phyloP scores from a whole-genome alignment of 2,888 invertebrate species.

The Iphiclides podalirius region DNA sequence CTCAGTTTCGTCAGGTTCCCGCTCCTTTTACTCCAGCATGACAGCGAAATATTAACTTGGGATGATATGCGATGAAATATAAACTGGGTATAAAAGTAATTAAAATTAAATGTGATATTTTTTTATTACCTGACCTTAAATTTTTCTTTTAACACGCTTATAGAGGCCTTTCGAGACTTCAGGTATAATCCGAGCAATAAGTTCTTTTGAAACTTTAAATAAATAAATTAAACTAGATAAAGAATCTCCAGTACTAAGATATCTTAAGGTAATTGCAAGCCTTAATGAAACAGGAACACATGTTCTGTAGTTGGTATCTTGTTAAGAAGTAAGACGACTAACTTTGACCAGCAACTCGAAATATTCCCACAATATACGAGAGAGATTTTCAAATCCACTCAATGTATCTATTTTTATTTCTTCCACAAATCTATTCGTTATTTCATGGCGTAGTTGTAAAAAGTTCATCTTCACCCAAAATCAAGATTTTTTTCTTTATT shows the following conservation, averaged over 20 bases:
- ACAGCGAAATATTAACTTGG: conserved; percentile 24
- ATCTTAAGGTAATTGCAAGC: conserved; percentile 29
- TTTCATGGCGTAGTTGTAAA: conserved; percentile 23
- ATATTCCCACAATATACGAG: conserved; percentile 26
- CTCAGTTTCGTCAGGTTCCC: conserved; percentile 24
- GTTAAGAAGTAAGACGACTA: conserved; percentile 25
- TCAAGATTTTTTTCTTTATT: too few relatives aligned
- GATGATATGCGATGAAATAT: conserved; percentile 24
- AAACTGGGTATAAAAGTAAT: too few relatives aligned
- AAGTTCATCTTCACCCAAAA: too few relatives aligned
- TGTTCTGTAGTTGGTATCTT: conserved; percentile 27
- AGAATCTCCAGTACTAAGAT: conserved; percentile 27
- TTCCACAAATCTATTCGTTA: conserved; percentile 29
- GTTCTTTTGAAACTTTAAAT: conserved; percentile 28
- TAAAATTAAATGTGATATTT: conserved; percentile 24
- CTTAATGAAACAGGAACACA: conserved; percentile 28
- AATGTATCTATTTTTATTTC: too few relatives aligned
- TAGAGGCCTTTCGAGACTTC: conserved; percentile 23
- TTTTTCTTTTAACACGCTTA: conserved; percentile 24
- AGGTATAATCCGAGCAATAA: conserved; percentile 28
- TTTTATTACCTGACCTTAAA: conserved; percentile 27
- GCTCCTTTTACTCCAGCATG: conserved; percentile 26
- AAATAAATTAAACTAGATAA: conserved; percentile 25
- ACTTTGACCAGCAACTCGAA: conserved; percentile 18
- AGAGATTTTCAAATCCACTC: conserved; percentile 29